These are phyloP conservation scores for Taenioides sp. DNA, from an alignment of 2,797 vertebrate genomes.

Conservation along the genomic window DNA sequence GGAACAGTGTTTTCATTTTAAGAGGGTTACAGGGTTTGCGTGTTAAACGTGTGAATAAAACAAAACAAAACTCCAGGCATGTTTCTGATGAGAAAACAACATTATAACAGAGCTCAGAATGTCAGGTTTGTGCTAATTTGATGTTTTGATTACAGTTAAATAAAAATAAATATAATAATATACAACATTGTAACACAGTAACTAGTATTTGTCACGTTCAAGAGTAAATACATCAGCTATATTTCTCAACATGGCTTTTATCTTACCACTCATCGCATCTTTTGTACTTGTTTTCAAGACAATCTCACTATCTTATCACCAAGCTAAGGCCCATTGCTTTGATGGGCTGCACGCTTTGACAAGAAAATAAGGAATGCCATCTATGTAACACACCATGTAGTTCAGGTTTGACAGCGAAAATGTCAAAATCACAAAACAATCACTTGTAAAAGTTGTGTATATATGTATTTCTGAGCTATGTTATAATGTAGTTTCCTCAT, in stretches of 20 bases:
- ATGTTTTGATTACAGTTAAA: too few species aligned
- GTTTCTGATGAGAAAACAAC: too few species aligned
- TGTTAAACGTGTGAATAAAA: too few species aligned
- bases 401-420: neutral
- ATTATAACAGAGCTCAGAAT: too few species aligned
- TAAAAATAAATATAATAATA: neutral
- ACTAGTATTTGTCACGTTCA: neutral
- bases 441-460: neutral
- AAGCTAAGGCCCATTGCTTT: constrained; percentile 11
- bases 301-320: neutral
- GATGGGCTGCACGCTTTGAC: constrained; percentile 11
- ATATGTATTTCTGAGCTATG: too few species aligned
- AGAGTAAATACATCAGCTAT: too few species aligned
- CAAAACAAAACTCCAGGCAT: too few species aligned
- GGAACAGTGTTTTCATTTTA: too few species aligned
- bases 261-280: neutral
- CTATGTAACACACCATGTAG: neutral
- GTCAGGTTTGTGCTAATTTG: too few species aligned
- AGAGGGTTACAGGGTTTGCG: too few species aligned
- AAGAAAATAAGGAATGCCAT: constrained; percentile 9
- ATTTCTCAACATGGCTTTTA: neutral
- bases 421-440: neutral
- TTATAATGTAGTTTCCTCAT: too few species aligned
- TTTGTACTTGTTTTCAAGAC: neutral
- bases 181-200: neutral